Evolutionary conservation across 2,888 invertebrate genomes (phyloP), one percentile per base, ranked within the genome.

Genomic region (Coenonympha glycerion): DNA sequence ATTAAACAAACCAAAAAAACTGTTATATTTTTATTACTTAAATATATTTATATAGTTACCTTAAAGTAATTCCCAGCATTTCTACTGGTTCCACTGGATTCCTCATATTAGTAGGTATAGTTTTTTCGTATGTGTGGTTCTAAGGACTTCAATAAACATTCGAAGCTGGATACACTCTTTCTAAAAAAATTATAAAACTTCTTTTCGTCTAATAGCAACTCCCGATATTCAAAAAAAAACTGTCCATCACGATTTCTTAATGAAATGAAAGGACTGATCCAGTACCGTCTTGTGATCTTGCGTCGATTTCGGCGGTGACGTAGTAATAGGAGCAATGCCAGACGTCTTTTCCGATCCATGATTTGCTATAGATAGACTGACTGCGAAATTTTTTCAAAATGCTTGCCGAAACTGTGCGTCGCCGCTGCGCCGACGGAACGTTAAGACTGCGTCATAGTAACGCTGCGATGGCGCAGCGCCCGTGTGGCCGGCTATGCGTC

Each of bases 301-400:
- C 57, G 59, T 61, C 58, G 56, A 58, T 60, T 60, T 60, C 60
- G 53, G 53, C 61, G 60, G 52, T 61, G 59, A 53, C 58, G 59
- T 57, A 61, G 56, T 60, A 62, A 60, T 59, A 61, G 57, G 52
- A 57, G 55, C 59, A 61, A 52, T 45, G 37, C 40, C 9, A 55
- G 47, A 60, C 59, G 57, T 59, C 57, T 62, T 58, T 61, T 57
- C 51, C 58, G 52, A 60, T 59, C 56, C 58, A 61, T 61, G 22
- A 22, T 22, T 22, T 22, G 22, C 22, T 22, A 22, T 22, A 22
- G 22, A 22, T 22, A 22, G 22, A 22, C 22, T 22, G 22, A 22
- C 22, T 22, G 22, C 22, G 22, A 22, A 22, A 54, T 53, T n/a
- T n/a, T n/a, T n/a, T n/a, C n/a, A n/a, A n/a, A n/a, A n/a, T n/a